These are phyloP conservation scores for Nomada fucata DNA, from an alignment of 2,888 invertebrate genomes.

Conservation along the genomic window DNA sequence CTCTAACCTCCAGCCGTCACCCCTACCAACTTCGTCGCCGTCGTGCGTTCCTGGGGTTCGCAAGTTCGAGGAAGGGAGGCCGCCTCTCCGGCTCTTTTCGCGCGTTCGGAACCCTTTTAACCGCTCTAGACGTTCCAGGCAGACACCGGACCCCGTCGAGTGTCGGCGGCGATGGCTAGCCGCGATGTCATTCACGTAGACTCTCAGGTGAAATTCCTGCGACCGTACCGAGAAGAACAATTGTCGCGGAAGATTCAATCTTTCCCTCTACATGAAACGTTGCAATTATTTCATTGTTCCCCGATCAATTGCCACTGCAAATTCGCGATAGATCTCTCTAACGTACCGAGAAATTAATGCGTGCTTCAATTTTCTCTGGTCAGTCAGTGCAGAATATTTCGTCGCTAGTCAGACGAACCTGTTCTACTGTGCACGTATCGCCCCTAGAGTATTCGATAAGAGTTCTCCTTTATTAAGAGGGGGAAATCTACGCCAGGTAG, in stretches of 20 bases:
- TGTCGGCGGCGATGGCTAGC: constrained; percentile 18
- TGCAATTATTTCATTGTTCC: background rate
- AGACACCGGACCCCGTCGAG: constrained; percentile 31
- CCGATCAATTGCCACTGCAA: background rate
- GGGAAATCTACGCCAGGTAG: background rate
- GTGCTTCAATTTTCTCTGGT: background rate
- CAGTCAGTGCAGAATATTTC: background rate
- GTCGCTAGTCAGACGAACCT: background rate
- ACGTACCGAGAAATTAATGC: background rate
- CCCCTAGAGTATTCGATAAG: background rate
- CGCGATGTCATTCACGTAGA: constrained; percentile 37
- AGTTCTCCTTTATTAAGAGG: background rate
- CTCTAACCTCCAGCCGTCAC: constrained; percentile 59
- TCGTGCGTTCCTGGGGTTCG: constrained; percentile 29
- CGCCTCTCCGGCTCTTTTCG: constrained; percentile 31
- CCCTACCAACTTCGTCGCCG: background rate
- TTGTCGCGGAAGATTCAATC: background rate
- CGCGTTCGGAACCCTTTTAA: constrained; percentile 57
- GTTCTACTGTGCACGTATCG: constrained; percentile 1
- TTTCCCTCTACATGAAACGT: no score
- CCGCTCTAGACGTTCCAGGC: constrained; percentile 43
- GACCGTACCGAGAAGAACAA: background rate
- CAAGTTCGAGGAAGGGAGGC: constrained; percentile 27
- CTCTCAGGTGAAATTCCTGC: constrained; percentile 26
- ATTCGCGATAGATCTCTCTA: background rate